Conservation (phyloP, 2,888 invertebrate genomes). For the Scaptomyza parva region DNA sequence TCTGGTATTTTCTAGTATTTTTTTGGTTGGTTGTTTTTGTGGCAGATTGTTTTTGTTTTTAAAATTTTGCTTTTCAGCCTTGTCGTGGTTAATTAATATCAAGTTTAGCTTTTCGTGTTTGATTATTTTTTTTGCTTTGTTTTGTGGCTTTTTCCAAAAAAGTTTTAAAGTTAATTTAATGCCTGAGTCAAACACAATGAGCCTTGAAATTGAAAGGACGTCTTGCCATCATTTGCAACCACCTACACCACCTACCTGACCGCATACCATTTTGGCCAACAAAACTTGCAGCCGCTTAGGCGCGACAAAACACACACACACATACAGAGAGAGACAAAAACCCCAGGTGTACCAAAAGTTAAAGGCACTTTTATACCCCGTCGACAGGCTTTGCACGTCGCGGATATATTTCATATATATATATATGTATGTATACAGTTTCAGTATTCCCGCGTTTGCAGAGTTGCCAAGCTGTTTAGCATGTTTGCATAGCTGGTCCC, state of each 20-base stretch:
- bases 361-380: constrained; percentile 40
- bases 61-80: constrained; percentile 36
- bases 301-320: constrained; percentile 38
- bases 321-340: constrained; percentile 1
- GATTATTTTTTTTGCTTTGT: constrained; percentile 22
- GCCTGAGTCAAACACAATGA: constrained; percentile 62
- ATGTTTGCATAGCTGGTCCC: constrained; percentile 35
- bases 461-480: constrained; percentile 19
- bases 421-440: constrained; percentile 28
- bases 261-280: constrained; percentile 43
- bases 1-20: constrained; percentile 1
- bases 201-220: constrained; percentile 67
- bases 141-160: constrained; percentile 63
- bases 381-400: constrained; percentile 37
- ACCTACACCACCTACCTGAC: constrained; percentile 25
- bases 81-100: constrained; percentile 75
- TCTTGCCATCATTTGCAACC: neutral
- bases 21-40: constrained; percentile 6
- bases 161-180: constrained; percentile 75
- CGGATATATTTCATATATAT: constrained; percentile 12
- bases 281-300: constrained; percentile 55
- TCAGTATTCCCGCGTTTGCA: constrained; percentile 12
- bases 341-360: constrained; percentile 38
- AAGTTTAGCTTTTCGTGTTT: constrained; percentile 68
- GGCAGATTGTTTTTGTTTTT: constrained; percentile 6